phyloP scores from a whole-genome alignment of 2,888 invertebrate species.

The Melanotus villosus region DNA sequence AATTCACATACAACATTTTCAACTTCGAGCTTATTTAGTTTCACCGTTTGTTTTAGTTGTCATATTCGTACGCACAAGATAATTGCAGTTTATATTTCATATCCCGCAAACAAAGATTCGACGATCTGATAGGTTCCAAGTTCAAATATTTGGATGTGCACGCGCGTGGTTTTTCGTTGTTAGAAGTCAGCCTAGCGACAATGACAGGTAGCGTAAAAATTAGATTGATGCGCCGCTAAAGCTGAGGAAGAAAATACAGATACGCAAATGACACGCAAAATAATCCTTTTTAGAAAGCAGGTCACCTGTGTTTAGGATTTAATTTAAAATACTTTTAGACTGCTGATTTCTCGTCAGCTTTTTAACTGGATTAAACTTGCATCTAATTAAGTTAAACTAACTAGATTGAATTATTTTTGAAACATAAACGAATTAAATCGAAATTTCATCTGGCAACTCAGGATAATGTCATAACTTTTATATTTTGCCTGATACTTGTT shows the following conservation, averaged over 20 bases:
- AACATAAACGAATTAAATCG: too few relatives aligned
- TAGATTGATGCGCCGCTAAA: slow-evolving; percentile 32
- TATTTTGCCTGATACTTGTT: too few relatives aligned
- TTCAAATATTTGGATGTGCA: not conserved
- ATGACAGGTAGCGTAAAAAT: slow-evolving; percentile 31
- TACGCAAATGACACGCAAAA: slow-evolving; percentile 20
- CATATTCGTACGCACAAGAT: slow-evolving; percentile 1
- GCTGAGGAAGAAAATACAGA: slow-evolving; percentile 1
- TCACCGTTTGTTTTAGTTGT: slow-evolving; percentile 7
- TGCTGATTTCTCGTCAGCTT: too few relatives aligned
- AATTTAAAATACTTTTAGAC: too few relatives aligned
- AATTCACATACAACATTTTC: slow-evolving; percentile 13
- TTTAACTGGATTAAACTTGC: too few relatives aligned
- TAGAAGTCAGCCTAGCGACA: slow-evolving; percentile 6
- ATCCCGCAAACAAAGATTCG: not conserved
- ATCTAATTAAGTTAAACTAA: too few relatives aligned
- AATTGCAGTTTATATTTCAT: slow-evolving; percentile 16
- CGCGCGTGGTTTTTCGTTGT: not conserved
- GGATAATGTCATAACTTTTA: too few relatives aligned
- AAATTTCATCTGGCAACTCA: too few relatives aligned
- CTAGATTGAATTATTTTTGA: too few relatives aligned
- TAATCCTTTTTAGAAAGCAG: not conserved
- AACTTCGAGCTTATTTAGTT: slow-evolving; percentile 10
- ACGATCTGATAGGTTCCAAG: slow-evolving; percentile 5
- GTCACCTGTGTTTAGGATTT: not conserved